phyloP scores from a whole-genome alignment of 2,888 invertebrate species.

The Allolobophora icterica region DNA sequence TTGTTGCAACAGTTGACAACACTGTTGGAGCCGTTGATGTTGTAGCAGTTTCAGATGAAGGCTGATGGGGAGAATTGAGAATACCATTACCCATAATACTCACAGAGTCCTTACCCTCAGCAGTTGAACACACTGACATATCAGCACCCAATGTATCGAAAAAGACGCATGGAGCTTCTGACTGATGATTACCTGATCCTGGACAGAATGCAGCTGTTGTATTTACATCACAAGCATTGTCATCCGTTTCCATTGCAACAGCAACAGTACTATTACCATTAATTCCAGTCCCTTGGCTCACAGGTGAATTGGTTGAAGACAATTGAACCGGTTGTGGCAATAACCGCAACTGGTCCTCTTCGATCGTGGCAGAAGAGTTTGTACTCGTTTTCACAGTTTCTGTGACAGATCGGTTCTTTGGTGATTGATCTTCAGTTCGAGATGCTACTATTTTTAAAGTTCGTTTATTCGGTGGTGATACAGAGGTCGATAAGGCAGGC shows the following conservation, averaged over 20 bases:
- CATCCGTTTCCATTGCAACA: background rate
- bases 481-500: background rate
- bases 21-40: background rate
- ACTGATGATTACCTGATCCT: background rate
- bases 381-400: background rate
- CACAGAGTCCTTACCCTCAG: background rate
- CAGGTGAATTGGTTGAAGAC: background rate
- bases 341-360: background rate
- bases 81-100: background rate
- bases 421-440: background rate
- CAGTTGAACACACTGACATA: background rate
- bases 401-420: background rate
- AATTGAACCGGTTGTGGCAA: slow-evolving; percentile 8
- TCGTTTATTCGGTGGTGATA: slow-evolving; percentile 23
- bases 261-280: background rate
- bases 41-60: background rate
- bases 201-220: background rate
- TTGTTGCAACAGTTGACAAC: background rate
- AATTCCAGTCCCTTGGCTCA: background rate
- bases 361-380: background rate
- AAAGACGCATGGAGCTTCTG: background rate
- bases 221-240: slow-evolving; percentile 18
- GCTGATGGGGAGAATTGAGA: background rate
- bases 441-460: background rate
- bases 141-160: background rate